Percentiles rank a stretch among this genome's conserved stretches.
These are phyloP conservation scores for Willowsia nigromaculata DNA, from an alignment of 2,888 invertebrate genomes.

Conservation along the genomic window DNA sequence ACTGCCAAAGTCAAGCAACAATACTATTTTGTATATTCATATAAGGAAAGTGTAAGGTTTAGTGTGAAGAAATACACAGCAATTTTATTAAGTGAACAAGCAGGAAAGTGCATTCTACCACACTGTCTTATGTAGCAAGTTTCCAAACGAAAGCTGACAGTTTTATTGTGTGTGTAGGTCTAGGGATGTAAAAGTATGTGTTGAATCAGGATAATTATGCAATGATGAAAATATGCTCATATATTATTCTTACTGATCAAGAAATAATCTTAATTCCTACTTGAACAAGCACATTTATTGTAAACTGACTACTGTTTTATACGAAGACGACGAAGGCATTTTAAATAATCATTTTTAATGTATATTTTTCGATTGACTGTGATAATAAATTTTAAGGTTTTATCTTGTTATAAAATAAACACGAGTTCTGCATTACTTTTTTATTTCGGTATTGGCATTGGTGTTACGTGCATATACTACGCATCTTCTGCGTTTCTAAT, in stretches of 20 bases:
- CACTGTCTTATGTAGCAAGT: too few relatives aligned
- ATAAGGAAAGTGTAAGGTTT: background rate
- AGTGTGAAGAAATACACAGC: background rate
- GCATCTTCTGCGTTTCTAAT: too few relatives aligned
- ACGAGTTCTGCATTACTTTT: background rate
- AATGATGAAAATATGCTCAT: constrained; percentile 68
- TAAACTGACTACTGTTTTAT: constrained; percentile 3
- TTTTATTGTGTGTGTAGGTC: background rate
- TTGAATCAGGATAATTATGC: constrained; percentile 30
- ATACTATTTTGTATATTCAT: background rate
- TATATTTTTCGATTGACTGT: constrained; percentile 66
- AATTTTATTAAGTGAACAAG: too few relatives aligned
- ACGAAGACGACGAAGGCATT: background rate
- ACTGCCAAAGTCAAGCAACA: constrained; percentile 12
- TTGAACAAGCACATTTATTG: constrained; percentile 28
- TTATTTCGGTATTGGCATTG: background rate
- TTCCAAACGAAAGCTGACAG: background rate
- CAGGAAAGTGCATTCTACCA: too few relatives aligned
- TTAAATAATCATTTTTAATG: constrained; percentile 64
- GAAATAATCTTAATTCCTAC: constrained; percentile 10
- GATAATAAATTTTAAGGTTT: constrained; percentile 64
- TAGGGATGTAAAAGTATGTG: background rate
- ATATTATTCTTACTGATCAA: constrained; percentile 44
- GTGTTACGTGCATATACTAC: too few relatives aligned
- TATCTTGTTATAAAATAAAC: constrained; percentile 7